Evolutionary conservation across 2,113 vertebrate species (phyloP).

Genomic region (Anguilla japonica): DNA sequence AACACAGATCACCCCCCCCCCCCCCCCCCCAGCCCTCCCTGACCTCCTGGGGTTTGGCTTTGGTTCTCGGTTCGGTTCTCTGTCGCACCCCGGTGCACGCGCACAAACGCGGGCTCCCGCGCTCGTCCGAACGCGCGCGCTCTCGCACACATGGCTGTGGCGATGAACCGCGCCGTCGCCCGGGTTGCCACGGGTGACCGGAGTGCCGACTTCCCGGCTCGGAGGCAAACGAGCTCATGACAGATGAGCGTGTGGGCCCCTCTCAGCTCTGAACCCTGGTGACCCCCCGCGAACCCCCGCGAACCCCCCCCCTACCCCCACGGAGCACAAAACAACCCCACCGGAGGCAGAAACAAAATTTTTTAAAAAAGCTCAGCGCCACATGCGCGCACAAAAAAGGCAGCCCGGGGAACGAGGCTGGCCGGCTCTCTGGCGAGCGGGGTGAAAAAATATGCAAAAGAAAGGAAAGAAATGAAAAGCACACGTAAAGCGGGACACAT

Average conservation of each 20-base stretch:
- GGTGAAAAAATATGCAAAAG: neutral
- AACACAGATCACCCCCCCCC: slow-evolving; percentile 43
- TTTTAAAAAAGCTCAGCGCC: neutral
- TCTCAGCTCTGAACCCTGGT: slow-evolving; percentile 75
- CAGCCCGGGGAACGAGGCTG: neutral
- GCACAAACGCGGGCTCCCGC: neutral
- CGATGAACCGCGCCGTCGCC: slow-evolving; percentile 71
- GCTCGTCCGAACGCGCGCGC: neutral
- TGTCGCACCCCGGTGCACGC: slow-evolving; percentile 14
- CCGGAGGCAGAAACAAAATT: neutral
- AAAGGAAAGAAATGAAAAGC: neutral
- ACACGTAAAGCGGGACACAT: neutral
- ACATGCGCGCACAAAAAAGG: too few relatives aligned
- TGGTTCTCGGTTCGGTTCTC: slow-evolving; percentile 56
- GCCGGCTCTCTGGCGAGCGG: neutral
- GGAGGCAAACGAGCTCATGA: slow-evolving; percentile 82
- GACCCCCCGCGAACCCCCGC: slow-evolving; percentile 70
- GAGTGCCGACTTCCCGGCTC: slow-evolving; percentile 73
- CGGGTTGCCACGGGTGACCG: slow-evolving; percentile 77
- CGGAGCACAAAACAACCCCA: neutral
- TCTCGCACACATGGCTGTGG: slow-evolving; percentile 47
- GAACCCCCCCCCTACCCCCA: slow-evolving; percentile 34
- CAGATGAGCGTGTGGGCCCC: slow-evolving; percentile 82
- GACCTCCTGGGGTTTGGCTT: neutral
- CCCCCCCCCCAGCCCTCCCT: too few relatives aligned